Evolutionary conservation across 2,797 vertebrate species (phyloP), one percentile per base, ranked within the genome.

Genomic region (Micromesistius poutassou): DNA sequence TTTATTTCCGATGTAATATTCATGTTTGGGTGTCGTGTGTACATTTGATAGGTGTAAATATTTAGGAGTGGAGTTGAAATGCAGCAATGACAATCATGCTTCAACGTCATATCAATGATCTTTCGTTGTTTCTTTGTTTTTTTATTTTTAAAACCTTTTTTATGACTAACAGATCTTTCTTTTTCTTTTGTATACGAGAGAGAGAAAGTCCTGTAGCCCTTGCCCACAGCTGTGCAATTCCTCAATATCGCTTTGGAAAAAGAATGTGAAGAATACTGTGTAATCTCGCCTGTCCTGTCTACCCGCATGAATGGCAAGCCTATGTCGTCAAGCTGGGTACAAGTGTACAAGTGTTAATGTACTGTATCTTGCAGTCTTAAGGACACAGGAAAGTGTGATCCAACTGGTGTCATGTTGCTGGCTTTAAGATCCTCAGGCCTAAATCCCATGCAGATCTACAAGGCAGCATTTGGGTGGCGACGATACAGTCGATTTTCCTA

Each of bases 1-100:
- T 35, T 36, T 82, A 66, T 76, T 77, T 50, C 16, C 73, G 74
- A 71, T 62, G 25, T 19, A 28, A 71, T 71, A 30, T 71, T 71
- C 33, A 13, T 71, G 13, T 33, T 31, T 33, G 30, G 14, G 70
- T 71, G 8, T 16, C 30, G 19, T 16, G 31, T 31, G 30, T 22
- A 6, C 13, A 31, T 71, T 22, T 70, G 66, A 30, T 10, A 14
- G 2, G 10, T 12, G 30, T 31, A 1, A 30, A 31, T 71, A 70
- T 10, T 22, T 19, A 14, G 4, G 62, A 28, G 66, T 28, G 66
- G 68, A 71, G 14, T 4, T 30, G 3, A 71, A 30, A 16, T 31
- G 12, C 13, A 16, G 30, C 14, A 30, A 31, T 71, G 55, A 62
- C 6, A 19, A 9, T 68, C 62, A 28, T 62, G 55, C 55, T n/a